Percentiles rank a stretch among this genome's conserved stretches.
Evolutionary conservation across 2,113 vertebrate genomes (phyloP).

Genomic region (Oncorhynchus mykiss): DNA sequence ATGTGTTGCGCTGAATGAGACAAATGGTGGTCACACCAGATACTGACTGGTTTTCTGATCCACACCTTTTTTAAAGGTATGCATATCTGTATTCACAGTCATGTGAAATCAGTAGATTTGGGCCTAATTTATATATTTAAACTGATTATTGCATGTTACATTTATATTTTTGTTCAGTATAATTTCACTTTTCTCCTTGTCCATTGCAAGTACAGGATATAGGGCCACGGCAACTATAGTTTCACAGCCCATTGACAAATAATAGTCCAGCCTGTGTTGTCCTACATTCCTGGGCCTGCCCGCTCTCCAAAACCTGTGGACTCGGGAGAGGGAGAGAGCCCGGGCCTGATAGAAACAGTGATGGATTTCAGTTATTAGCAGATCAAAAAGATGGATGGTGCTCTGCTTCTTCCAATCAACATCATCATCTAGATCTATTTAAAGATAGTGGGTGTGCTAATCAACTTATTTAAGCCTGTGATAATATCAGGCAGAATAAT

Average conservation of each 20-base stretch:
- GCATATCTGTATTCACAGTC: too few species aligned
- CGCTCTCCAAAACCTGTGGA: constrained; percentile 60
- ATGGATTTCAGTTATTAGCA: constrained; percentile 99
- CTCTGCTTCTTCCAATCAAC: constrained; percentile 94
- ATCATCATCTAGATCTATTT: constrained; percentile 99
- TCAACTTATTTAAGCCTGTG: constrained; percentile 96
- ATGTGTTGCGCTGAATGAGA: too few species aligned
- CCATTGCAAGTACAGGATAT: too few species aligned
- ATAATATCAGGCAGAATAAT: constrained; percentile 95
- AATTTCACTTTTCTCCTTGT: neutral
- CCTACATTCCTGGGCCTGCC: constrained; percentile 39
- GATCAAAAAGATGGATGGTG: constrained; percentile 99
- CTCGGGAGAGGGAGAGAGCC: constrained; percentile 63
- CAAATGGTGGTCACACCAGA: too few species aligned
- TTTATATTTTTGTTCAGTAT: too few species aligned
- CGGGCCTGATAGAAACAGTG: constrained; percentile 79
- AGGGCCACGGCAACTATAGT: neutral
- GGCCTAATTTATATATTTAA: too few species aligned
- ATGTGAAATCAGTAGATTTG: too few species aligned
- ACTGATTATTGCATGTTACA: too few species aligned
- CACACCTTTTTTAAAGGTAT: too few species aligned
- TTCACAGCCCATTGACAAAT: constrained; percentile 39
- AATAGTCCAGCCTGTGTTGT: constrained; percentile 44
- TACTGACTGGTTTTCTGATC: too few species aligned
- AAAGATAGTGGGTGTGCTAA: constrained; percentile 94